Base-by-base conservation (phyloP, 2,113 vertebrate genomes). In the Tor tambroides region DNA sequence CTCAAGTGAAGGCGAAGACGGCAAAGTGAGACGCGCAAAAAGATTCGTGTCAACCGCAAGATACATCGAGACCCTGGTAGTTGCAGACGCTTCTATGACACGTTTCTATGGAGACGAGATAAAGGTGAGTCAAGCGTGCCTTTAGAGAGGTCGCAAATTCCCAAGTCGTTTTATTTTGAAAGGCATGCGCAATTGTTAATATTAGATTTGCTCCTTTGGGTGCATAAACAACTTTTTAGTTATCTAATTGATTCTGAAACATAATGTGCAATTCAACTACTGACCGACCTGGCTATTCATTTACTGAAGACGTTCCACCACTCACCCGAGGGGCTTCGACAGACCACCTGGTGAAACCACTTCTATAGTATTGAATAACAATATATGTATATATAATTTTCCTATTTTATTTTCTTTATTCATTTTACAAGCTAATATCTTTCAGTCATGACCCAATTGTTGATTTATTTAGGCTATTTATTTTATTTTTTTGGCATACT, bases 11-110 rank as follows among this genome's bases (percentile, higher is more conserved):
- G 56, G 79, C 11, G 61, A 75, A 63, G 43, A 75, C 12, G 61
- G 49, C 71, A 78, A 46, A 30, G 43, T 14, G n/a, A 85, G 43
- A 23, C 87, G 96, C 43, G 85, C 89, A 80, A 91, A 74, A 87
- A 93, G 96, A 17, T 96, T 96, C 89, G 95, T 96, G 15, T 96
- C 96, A 0, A 92, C 94, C 88, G 93, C 95, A 17, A 95, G 95
- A 8, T 97, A 93, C 80, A 94, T 97, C 91, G 96, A 97, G 92
- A 96, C 95, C 6, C 91, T 97, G 90, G 91, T 97, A 85, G 96
- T 97, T 86, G 96, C 96, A 0, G 96, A 97, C 6, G 90, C 92
- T 1, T 95, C 96, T 85, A 96, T 97, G 96, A 92, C 92, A 72
- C 89, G 88, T 0, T 96, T 96, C 92, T 96, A 97, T 38, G 95